Conservation (phyloP, 2,888 invertebrate genomes). For the Lamellibrachia columna region DNA sequence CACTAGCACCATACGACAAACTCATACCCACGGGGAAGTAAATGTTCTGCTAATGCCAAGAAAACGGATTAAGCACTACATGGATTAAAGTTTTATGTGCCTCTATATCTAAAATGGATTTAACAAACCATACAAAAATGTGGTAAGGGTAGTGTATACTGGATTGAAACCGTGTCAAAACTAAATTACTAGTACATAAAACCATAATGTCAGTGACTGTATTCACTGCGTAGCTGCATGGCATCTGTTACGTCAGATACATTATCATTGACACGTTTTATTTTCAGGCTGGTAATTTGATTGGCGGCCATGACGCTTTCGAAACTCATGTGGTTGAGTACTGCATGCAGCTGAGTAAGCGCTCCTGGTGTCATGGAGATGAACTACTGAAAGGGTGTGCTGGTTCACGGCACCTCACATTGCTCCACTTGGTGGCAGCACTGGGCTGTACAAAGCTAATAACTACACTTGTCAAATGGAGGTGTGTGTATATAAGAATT, state of each 20-base stretch:
- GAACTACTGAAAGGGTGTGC: not conserved
- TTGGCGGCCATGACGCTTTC: conserved; percentile 49
- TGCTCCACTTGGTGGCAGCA: conserved; percentile 78
- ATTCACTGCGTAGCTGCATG: not conserved
- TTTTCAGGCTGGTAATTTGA: not conserved
- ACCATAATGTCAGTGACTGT: not conserved
- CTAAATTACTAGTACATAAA: not conserved
- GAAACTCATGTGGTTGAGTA: conserved; percentile 87
- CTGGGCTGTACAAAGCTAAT: conserved; percentile 79
- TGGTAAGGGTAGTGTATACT: not conserved
- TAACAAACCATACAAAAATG: not conserved
- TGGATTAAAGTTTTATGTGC: no score
- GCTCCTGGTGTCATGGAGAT: conserved; percentile 68
- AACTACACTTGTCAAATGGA: conserved; percentile 55
- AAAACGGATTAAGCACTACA: no score
- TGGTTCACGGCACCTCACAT: conserved; percentile 25
- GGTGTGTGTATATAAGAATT: conserved; percentile 25
- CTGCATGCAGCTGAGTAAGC: conserved; percentile 79
- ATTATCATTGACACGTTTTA: not conserved
- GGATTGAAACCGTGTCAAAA: not conserved
- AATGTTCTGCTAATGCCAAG: no score
- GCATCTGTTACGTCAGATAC: not conserved
- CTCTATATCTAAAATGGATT: no score
- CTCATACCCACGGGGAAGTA: no score
- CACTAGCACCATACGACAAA: no score